Percentiles rank a stretch among this genome's conserved stretches.
Conservation (phyloP, 92 coral and sea anemone genomes). For the Phenganax marumi region DNA sequence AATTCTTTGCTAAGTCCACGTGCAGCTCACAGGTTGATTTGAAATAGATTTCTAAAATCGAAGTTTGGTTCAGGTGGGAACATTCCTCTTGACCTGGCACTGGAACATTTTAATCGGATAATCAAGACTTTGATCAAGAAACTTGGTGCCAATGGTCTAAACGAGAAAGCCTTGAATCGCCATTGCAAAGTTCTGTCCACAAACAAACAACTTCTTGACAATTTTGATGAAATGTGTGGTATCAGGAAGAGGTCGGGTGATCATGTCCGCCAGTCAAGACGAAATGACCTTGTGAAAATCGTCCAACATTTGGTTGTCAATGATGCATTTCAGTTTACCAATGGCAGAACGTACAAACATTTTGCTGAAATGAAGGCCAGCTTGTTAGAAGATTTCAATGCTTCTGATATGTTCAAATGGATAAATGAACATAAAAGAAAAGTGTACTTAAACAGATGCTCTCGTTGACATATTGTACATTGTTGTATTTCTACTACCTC, state of each 20-base stretch:
- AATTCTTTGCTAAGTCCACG: background rate
- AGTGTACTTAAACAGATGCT: slow-evolving; percentile 14
- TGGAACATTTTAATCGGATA: background rate
- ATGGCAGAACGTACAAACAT: slow-evolving; percentile 29
- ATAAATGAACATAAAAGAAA: slow-evolving; percentile 28
- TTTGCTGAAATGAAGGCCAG: slow-evolving; percentile 26
- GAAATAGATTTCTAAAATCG: background rate
- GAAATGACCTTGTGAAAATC: slow-evolving; percentile 29
- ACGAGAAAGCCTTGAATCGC: slow-evolving; percentile 37
- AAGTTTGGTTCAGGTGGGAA: background rate
- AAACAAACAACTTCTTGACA: slow-evolving; percentile 30
- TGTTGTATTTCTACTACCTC: too few species aligned
- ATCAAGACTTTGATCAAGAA: slow-evolving; percentile 10
- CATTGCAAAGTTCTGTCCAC: slow-evolving; percentile 45
- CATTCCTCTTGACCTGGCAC: slow-evolving; percentile 7
- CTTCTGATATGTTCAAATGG: slow-evolving; percentile 32
- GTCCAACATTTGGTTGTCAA: slow-evolving; percentile 6
- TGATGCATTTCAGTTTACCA: slow-evolving; percentile 24
- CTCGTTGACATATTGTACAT: background rate
- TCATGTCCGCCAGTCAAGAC: background rate
- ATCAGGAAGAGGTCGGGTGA: slow-evolving; percentile 17
- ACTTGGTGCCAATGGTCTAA: slow-evolving; percentile 6
- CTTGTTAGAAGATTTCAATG: slow-evolving; percentile 24
- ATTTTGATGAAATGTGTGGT: slow-evolving; percentile 30
- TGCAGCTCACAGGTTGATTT: background rate